These are phyloP conservation scores for Scomberomorus guttatus DNA, from an alignment of 2,797 vertebrate genomes.

Conservation along the genomic window DNA sequence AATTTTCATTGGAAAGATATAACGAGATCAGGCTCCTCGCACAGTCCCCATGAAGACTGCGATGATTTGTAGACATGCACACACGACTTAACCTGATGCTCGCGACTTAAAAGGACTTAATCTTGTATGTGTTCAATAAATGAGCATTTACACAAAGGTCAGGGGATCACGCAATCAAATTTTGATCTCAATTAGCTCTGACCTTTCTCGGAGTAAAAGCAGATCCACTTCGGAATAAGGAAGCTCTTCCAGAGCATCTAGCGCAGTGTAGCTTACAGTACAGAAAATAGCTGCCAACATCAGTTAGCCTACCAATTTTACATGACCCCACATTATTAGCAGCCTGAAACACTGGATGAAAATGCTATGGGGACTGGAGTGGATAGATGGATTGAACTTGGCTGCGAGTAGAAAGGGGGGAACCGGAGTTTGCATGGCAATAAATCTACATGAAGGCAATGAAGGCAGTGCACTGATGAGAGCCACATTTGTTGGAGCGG, in stretches of 20 bases:
- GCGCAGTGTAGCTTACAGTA: conserved; percentile 56
- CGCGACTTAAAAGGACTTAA: conserved; percentile 52
- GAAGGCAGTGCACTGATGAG: conserved; percentile 73
- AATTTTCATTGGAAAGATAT: conserved; percentile 71
- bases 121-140: conserved; percentile 59
- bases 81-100: conserved; percentile 45
- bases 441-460: conserved; percentile 79
- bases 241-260: conserved; percentile 60
- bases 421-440: conserved; percentile 63
- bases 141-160: conserved; percentile 67
- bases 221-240: conserved; percentile 51
- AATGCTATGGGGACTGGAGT: conserved; percentile 52
- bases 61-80: conserved; percentile 65
- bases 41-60: conserved; percentile 48
- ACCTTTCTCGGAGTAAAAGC: conserved; percentile 60
- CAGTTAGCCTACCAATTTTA: conserved; percentile 77
- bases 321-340: conserved; percentile 76
- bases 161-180: conserved; percentile 70
- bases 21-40: conserved; percentile 58
- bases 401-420: conserved; percentile 52
- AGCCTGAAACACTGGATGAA: conserved; percentile 70
- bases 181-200: conserved; percentile 76
- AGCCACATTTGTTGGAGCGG: conserved; percentile 70
- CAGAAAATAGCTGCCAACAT: conserved; percentile 76
- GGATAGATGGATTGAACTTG: conserved; percentile 73